Evolutionary conservation across 2,888 invertebrate species (phyloP).

Genomic region (Sesamia inferens): DNA sequence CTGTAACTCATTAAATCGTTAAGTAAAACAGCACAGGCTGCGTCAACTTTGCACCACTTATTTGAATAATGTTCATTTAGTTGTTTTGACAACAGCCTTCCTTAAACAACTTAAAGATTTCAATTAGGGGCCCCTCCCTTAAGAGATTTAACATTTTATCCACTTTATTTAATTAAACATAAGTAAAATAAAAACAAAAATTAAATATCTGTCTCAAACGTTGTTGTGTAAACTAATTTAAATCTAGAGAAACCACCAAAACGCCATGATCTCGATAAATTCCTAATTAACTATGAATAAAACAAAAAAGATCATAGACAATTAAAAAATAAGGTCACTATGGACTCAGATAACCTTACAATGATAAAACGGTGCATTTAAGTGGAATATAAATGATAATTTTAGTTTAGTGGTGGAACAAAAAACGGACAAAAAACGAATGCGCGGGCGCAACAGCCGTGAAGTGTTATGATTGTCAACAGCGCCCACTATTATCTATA

Average conservation of each 20-base stretch:
- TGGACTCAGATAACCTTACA: slow-evolving; percentile 68
- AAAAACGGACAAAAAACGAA: slow-evolving; percentile 56
- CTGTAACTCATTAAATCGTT: slow-evolving; percentile 51
- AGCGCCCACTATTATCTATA: slow-evolving; percentile 33
- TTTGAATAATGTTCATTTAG: slow-evolving; percentile 81
- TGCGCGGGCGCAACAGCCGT: slow-evolving; percentile 55
- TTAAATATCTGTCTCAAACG: slow-evolving; percentile 13
- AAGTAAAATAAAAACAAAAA: slow-evolving; percentile 21
- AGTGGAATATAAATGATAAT: slow-evolving; percentile 74
- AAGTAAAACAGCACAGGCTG: slow-evolving; percentile 68
- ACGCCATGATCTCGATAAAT: slow-evolving; percentile 65
- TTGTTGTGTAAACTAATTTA: slow-evolving; percentile 52
- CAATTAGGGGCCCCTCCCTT: slow-evolving; percentile 70
- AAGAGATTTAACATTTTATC: slow-evolving; percentile 52
- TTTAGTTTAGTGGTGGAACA: slow-evolving; percentile 58
- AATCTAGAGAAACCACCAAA: slow-evolving; percentile 38
- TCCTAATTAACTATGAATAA: slow-evolving; percentile 55
- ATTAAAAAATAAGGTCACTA: slow-evolving; percentile 76
- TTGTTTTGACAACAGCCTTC: slow-evolving; percentile 73
- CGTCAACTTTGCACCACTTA: slow-evolving; percentile 73
- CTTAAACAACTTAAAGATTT: slow-evolving; percentile 70
- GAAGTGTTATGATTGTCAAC: slow-evolving; percentile 54
- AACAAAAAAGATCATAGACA: slow-evolving; percentile 66
- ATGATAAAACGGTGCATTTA: slow-evolving; percentile 73
- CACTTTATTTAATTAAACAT: slow-evolving; percentile 18